Base-by-base conservation (phyloP, 2,113 vertebrate genomes). In the Oryzias celebensis region DNA sequence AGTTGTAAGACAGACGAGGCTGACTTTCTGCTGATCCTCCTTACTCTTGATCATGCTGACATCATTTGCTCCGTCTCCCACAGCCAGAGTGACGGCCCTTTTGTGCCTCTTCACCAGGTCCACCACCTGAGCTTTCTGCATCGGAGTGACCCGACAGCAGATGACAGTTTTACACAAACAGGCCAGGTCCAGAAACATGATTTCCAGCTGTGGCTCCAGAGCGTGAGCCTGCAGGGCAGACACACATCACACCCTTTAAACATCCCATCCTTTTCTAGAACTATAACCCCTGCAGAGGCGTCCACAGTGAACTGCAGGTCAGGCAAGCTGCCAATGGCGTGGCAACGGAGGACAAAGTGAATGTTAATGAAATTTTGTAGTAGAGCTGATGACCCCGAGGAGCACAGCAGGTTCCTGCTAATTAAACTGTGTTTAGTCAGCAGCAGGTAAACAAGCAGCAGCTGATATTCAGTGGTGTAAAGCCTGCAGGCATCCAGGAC, bases 31-130 rank as follows among this genome's bases (percentile, higher is more conserved):
- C n/a, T 49, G 26, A 17, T 59, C 18, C 47, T 53, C n/a, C 84
- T 92, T 91, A 94, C 89, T 93, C 87, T 93, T 93, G 72, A 94
- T 95, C 90, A 93, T 93, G 84, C 91, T 92, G 89, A 95, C 91
- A n/a, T 94, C 93, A 77, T 94, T 94, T 76, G 93, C 91, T 82
- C 93, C 91, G 16, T 94, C 91, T 8, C 91, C 93, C 0, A 93
- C 87, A 58, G 93, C 92, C 74, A 94, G 81, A 1, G 90, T 91
- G 46, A 94, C 87, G 2, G 88, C 91, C 56, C 86, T 90, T 80
- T 91, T 90, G 47, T 89, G 75, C 50, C 78, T 92, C 86, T 92
- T 93, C 74, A 95, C 92, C 87, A 94, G 79, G 49, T 94, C 91
- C 23, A 93, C 93, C 68, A 94, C 89, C 84, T 93, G 88, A 3